These are phyloP conservation scores for Spheniscus humboldti DNA, from an alignment of 2,797 vertebrate genomes.

Conservation along the genomic window DNA sequence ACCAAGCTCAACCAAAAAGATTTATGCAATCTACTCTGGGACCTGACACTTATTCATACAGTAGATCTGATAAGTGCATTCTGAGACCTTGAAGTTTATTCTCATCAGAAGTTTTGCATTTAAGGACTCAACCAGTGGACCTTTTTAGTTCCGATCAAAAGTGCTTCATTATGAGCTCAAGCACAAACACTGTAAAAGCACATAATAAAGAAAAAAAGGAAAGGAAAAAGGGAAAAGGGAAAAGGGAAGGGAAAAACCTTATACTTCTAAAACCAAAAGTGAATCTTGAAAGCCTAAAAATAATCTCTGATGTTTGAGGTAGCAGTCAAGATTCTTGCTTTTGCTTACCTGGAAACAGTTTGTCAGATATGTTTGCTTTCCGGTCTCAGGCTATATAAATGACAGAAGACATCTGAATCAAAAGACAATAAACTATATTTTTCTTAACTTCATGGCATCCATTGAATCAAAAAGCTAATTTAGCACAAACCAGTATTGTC, in stretches of 20 bases:
- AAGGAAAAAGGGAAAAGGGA: not conserved
- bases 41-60: conserved; percentile 53
- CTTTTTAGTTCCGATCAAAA: conserved; percentile 70
- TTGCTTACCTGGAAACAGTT: conserved; percentile 45
- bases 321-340: conserved; percentile 36
- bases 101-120: conserved; percentile 71
- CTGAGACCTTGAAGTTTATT: conserved; percentile 74
- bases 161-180: conserved; percentile 44
- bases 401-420: conserved; percentile 47
- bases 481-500: not conserved
- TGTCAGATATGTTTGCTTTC: conserved; percentile 38
- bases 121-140: conserved; percentile 63
- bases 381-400: conserved; percentile 21
- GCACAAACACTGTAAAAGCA: conserved; percentile 45
- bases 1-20: conserved; percentile 65
- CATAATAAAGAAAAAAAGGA: not conserved
- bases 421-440: conserved; percentile 1
- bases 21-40: conserved; percentile 73
- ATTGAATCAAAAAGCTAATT: conserved; percentile 39
- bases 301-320: conserved; percentile 32
- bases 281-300: conserved; percentile 39
- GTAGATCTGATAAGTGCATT: conserved; percentile 70
- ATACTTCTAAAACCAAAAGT: conserved; percentile 41
- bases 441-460: conserved; percentile 2
- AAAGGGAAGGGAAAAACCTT: not conserved